A percentile compares a stretch with the other conserved stretches of the same genome.
These are phyloP conservation scores for Pollimyrus isidori DNA, from an alignment of 2,113 vertebrate species.

Conservation along the genomic window DNA sequence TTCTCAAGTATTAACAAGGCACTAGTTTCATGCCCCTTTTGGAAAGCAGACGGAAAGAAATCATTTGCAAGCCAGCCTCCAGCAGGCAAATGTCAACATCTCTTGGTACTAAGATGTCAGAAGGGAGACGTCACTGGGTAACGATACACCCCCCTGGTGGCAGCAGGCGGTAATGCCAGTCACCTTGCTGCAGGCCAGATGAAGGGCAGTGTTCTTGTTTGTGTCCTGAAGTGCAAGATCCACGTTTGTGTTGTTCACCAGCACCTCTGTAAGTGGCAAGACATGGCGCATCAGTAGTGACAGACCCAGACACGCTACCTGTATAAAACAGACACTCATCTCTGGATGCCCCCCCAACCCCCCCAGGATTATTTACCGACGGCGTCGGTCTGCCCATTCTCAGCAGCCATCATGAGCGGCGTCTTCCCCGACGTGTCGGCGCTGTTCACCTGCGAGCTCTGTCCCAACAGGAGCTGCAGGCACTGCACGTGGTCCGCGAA, in stretches of 20 bases:
- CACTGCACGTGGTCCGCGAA: constrained; percentile 97
- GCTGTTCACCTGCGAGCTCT: constrained; percentile 87
- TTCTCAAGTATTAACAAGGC: constrained; percentile 99
- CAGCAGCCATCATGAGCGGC: constrained; percentile 95
- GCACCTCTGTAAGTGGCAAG: constrained; percentile 69
- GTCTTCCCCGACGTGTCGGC: constrained; percentile 83
- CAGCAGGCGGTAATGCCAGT: background rate
- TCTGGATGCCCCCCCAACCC: background rate
- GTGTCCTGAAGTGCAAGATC: constrained; percentile 91
- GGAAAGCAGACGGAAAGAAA: constrained; percentile 20
- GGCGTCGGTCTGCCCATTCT: constrained; percentile 91
- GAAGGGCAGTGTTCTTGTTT: constrained; percentile 92
- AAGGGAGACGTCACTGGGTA: background rate
- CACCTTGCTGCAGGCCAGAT: constrained; percentile 98
- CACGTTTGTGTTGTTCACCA: constrained; percentile 94
- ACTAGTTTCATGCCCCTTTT: constrained; percentile 98
- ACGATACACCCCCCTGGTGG: constrained; percentile 21
- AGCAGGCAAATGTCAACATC: background rate
- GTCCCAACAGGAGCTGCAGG: constrained; percentile 91
- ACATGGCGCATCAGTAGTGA: background rate
- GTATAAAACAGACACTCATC: background rate
- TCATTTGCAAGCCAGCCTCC: background rate
- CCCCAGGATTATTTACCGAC: constrained; percentile 67
- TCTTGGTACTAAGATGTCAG: background rate
- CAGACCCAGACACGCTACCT: background rate